These are phyloP conservation scores for Leptosomus discolor DNA, from an alignment of 2,113 vertebrate genomes.

Conservation along the genomic window DNA sequence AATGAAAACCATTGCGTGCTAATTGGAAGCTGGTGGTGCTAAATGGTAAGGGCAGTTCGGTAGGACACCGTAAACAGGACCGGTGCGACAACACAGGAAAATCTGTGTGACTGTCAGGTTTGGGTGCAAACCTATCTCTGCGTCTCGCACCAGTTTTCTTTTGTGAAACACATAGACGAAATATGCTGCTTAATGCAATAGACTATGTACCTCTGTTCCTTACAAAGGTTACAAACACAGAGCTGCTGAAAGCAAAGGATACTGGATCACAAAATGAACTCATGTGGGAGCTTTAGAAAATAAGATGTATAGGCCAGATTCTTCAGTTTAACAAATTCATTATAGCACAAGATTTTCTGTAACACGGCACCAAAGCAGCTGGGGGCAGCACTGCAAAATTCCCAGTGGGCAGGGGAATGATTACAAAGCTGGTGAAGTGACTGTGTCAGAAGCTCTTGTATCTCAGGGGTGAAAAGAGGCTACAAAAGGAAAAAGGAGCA, in stretches of 20 bases:
- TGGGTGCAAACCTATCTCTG: neutral
- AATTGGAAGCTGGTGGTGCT: neutral
- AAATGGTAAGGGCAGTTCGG: neutral
- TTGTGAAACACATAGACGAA: neutral
- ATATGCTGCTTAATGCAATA: neutral
- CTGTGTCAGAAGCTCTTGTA: neutral
- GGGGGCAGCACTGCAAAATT: neutral
- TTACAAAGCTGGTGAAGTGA: neutral
- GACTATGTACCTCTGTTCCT: neutral
- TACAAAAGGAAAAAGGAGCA: neutral
- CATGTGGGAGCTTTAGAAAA: neutral
- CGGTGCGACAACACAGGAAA: neutral
- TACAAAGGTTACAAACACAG: neutral
- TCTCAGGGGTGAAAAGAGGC: neutral
- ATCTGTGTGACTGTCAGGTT: neutral
- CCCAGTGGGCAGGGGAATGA: neutral
- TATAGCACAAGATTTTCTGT: neutral
- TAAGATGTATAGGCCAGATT: neutral
- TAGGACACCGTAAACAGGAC: neutral
- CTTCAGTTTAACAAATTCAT: neutral
- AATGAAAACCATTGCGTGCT: neutral
- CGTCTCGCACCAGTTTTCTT: neutral
- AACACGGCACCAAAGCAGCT: rapidly evolving
- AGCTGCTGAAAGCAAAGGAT: neutral
- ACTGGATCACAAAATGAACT: neutral